phyloP scores from a whole-genome alignment of 2,113 vertebrate species.

The Malurus cyaneus region DNA sequence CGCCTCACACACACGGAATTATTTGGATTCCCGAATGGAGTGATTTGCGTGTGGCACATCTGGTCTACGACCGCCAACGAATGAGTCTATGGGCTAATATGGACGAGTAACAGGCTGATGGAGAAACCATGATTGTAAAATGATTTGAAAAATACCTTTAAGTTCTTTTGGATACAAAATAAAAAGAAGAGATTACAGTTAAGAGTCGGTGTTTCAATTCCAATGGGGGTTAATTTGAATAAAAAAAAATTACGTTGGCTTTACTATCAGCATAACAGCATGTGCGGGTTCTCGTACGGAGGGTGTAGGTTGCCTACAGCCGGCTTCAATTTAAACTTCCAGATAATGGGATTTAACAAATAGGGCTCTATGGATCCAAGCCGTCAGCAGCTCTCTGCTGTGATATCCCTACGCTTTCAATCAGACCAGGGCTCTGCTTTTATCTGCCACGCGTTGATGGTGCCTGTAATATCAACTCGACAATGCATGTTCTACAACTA shows the following conservation, averaged over 20 bases:
- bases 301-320: constrained; percentile 32
- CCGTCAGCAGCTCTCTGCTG: constrained; percentile 60
- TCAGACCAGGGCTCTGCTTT: constrained; percentile 62
- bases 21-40: neutral
- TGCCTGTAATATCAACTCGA: constrained; percentile 79
- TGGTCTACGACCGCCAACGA: neutral
- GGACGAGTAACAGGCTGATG: constrained; percentile 59
- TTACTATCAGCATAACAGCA: neutral
- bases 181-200: constrained; percentile 15
- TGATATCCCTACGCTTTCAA: constrained; percentile 59
- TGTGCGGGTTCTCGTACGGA: constrained; percentile 6
- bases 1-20: neutral
- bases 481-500: constrained; percentile 84
- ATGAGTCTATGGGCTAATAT: constrained; percentile 61
- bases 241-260: neutral
- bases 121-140: constrained; percentile 61
- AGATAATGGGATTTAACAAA: constrained; percentile 32
- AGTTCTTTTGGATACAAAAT: constrained; percentile 16
- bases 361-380: constrained; percentile 74
- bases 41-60: constrained; percentile 23
- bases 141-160: constrained; percentile 37
- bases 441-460: constrained; percentile 48
- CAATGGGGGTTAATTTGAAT: neutral
- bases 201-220: neutral
- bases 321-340: constrained; percentile 38